A percentile compares a stretch with the other conserved stretches of the same genome.
Evolutionary conservation across 2,113 vertebrate genomes (phyloP).

Genomic region (Ptychochromis oligacanthus): DNA sequence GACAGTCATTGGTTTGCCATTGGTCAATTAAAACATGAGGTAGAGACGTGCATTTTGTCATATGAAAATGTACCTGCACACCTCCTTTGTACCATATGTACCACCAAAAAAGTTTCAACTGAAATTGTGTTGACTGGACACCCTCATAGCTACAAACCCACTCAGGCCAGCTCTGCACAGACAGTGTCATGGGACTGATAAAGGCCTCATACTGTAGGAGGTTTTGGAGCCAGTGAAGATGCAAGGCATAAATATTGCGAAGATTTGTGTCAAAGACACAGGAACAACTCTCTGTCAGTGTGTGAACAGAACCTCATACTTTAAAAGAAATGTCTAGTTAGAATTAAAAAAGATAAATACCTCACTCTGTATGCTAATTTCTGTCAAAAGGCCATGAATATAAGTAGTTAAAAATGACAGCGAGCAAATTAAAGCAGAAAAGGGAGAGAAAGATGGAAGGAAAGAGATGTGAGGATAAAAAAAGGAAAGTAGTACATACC

Average conservation of each 20-base stretch:
- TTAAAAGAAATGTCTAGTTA: background rate
- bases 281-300: background rate
- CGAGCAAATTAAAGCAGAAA: background rate
- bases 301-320: background rate
- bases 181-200: background rate
- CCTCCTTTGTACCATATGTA: background rate
- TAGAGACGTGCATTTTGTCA: constrained; percentile 59
- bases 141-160: background rate
- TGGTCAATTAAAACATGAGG: constrained; percentile 58
- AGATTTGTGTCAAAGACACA: background rate
- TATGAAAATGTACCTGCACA: constrained; percentile 30
- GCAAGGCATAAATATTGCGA: background rate
- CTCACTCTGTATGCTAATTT: background rate
- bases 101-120: constrained; percentile 14
- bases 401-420: background rate
- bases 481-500: background rate
- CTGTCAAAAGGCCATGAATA: background rate
- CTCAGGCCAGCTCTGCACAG: background rate
- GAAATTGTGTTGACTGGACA: constrained; percentile 18
- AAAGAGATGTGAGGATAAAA: background rate
- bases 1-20: constrained; percentile 9
- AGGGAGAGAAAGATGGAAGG: background rate
- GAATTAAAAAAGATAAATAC: background rate
- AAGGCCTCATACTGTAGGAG: constrained; percentile 20
- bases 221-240: constrained; percentile 19